Percentiles rank a stretch among this genome's conserved stretches.
phyloP scores from a whole-genome alignment of 2,113 vertebrate species.

The Oncorhynchus gorbuscha region DNA sequence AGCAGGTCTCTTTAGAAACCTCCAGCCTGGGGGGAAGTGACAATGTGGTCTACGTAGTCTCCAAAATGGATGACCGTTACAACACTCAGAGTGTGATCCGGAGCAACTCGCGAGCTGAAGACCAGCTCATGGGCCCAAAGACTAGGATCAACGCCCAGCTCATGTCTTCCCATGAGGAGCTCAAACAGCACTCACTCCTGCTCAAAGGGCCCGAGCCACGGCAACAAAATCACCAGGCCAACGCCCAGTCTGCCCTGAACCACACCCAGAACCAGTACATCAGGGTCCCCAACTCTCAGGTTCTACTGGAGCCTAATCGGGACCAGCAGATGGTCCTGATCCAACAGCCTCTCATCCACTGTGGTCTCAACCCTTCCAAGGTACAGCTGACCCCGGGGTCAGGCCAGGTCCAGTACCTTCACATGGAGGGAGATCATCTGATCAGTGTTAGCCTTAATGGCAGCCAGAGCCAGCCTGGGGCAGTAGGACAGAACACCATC shows the following conservation, averaged over 20 bases:
- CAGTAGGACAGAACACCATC: constrained; percentile 74
- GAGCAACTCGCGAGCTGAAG: constrained; percentile 88
- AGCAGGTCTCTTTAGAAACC: constrained; percentile 80
- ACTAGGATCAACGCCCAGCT: constrained; percentile 74
- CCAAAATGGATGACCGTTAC: constrained; percentile 89
- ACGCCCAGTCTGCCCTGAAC: constrained; percentile 65
- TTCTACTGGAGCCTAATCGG: constrained; percentile 83
- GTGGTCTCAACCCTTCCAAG: constrained; percentile 80
- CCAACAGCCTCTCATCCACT: constrained; percentile 86
- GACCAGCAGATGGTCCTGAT: constrained; percentile 79
- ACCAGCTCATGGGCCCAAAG: constrained; percentile 85
- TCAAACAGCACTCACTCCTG: constrained; percentile 81
- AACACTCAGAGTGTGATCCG: constrained; percentile 92
- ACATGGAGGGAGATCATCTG: constrained; percentile 82
- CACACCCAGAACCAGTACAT: constrained; percentile 80
- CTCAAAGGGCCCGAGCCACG: constrained; percentile 82
- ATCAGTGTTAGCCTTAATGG: constrained; percentile 78
- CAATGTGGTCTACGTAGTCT: constrained; percentile 82
- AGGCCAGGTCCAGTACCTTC: constrained; percentile 80
- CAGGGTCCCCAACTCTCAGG: constrained; percentile 83
- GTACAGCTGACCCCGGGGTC: constrained; percentile 69
- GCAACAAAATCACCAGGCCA: constrained; percentile 80
- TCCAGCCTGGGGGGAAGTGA: constrained; percentile 72
- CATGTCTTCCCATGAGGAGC: constrained; percentile 82
- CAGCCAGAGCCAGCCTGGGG: constrained; percentile 75